phyloP scores from a whole-genome alignment of 2,888 invertebrate species.

The Acutogordius australiensis region DNA sequence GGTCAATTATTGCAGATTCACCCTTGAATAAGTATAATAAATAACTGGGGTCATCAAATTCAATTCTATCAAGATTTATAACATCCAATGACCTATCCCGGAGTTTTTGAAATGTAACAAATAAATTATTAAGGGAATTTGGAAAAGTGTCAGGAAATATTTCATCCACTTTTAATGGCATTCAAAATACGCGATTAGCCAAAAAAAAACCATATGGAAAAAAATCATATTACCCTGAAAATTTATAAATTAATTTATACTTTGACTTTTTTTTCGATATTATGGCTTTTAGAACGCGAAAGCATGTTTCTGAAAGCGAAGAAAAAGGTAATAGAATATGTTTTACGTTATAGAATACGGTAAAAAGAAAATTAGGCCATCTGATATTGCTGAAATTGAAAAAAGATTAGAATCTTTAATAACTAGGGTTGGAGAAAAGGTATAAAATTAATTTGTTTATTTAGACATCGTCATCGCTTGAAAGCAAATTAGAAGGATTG shows the following conservation, averaged over 20 bases:
- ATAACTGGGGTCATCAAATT: slow-evolving; percentile 7
- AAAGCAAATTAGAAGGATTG: slow-evolving; percentile 74
- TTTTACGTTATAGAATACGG: neutral
- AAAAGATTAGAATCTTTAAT: slow-evolving; percentile 74
- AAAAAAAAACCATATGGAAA: too few species aligned
- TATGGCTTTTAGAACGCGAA: neutral
- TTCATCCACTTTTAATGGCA: slow-evolving; percentile 3
- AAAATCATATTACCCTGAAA: too few species aligned
- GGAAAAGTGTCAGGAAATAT: slow-evolving; percentile 7
- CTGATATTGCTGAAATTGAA: slow-evolving; percentile 42
- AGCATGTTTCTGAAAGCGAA: neutral
- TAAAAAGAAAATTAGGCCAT: slow-evolving; percentile 3
- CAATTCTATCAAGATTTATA: neutral
- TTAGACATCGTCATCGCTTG: slow-evolving; percentile 59
- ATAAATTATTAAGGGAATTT: neutral
- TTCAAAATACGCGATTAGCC: too few species aligned
- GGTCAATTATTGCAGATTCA: neutral
- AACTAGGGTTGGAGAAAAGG: slow-evolving; percentile 66
- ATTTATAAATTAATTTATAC: too few species aligned
- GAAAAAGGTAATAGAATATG: neutral
- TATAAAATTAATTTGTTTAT: too few species aligned
- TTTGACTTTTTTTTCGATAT: too few species aligned
- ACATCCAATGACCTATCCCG: neutral
- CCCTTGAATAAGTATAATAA: neutral
- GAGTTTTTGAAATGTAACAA: neutral